Conservation (phyloP, 2,113 vertebrate species). For the Lontra canadensis region DNA sequence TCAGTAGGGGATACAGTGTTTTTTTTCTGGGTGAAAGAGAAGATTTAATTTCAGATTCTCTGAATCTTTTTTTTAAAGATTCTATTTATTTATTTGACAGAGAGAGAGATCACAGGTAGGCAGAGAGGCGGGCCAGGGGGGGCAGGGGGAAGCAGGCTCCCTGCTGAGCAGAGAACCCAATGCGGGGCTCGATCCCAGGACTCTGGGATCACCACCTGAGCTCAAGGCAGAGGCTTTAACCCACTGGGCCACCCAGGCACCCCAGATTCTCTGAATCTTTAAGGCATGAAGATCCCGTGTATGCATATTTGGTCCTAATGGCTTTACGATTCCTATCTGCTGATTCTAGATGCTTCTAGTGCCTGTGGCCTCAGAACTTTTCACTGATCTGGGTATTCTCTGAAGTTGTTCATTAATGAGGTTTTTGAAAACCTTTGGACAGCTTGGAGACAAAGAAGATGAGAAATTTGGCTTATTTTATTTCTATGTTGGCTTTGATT, state of each 20-base stretch:
- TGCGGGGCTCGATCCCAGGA: no score
- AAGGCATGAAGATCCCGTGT: not conserved
- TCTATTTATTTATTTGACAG: no score
- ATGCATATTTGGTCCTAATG: slow-evolving; percentile 4
- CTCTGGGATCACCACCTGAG: no score
- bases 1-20: not conserved
- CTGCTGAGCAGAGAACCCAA: no score
- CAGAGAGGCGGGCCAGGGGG: no score
- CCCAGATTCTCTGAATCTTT: not conserved
- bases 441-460: not conserved
- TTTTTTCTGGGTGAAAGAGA: not conserved
- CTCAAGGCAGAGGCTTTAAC: no score
- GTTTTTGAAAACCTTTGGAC: not conserved
- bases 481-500: slow-evolving; percentile 34
- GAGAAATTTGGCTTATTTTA: not conserved
- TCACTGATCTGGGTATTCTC: not conserved
- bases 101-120: no score
- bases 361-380: not conserved
- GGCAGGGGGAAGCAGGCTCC: no score
- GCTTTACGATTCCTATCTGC: not conserved
- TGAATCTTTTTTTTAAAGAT: no score
- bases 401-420: slow-evolving; percentile 8
- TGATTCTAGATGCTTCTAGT: not conserved
- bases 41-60: slow-evolving; percentile 24
- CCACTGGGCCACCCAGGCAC: no score